A percentile compares a stretch with the other conserved stretches of the same genome.
Conservation (phyloP, 2,113 vertebrate genomes). For the Phyllostomus discolor region DNA sequence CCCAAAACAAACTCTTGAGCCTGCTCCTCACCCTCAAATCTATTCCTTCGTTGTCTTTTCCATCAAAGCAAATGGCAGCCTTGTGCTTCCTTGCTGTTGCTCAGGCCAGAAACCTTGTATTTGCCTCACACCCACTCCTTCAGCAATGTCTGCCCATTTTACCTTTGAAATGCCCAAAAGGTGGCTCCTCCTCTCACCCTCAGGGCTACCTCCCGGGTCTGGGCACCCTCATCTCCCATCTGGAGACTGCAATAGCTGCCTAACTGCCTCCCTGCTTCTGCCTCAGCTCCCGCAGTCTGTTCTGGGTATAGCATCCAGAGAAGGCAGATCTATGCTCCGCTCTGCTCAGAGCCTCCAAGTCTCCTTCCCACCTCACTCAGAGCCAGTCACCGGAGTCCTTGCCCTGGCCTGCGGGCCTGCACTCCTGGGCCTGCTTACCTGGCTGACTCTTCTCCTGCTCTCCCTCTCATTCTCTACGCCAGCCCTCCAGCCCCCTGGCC, state of each 20-base stretch:
- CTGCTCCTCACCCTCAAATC: not conserved
- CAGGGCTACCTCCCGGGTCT: not conserved
- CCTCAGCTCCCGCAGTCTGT: not conserved
- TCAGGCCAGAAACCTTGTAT: too few relatives aligned
- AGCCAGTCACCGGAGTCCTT: not conserved
- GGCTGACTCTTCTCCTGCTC: not conserved
- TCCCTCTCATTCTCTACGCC: too few relatives aligned
- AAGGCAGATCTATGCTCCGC: not conserved
- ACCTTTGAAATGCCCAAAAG: not conserved
- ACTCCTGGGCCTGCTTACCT: not conserved
- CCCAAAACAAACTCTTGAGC: not conserved
- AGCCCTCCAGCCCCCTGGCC: not conserved
- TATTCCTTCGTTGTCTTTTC: not conserved
- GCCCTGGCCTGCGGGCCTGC: not conserved
- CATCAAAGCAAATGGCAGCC: not conserved
- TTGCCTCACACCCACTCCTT: not conserved
- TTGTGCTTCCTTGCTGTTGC: not conserved
- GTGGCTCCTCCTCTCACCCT: not conserved
- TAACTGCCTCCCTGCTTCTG: not conserved
- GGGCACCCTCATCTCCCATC: not conserved
- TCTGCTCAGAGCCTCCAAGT: not conserved
- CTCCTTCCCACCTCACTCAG: too few relatives aligned
- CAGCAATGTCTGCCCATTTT: not conserved
- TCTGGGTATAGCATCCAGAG: not conserved
- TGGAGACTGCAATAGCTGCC: fast-evolving